phyloP scores from a whole-genome alignment of 2,888 invertebrate species.

The Lasioglossum figueresi region DNA sequence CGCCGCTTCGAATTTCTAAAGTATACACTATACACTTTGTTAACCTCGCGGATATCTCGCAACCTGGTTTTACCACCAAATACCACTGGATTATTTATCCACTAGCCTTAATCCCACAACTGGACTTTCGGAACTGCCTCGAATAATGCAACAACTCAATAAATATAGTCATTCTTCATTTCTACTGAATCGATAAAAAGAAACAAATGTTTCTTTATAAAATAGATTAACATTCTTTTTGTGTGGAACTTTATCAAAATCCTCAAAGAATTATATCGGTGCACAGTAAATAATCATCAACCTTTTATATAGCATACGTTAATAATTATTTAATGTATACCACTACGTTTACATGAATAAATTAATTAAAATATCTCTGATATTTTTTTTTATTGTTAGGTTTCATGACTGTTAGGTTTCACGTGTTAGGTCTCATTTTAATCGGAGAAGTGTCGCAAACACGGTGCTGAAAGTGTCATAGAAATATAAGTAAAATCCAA shows the following conservation, averaged over 20 bases:
- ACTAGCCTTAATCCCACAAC: not conserved
- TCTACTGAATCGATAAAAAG: not conserved
- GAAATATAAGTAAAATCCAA: not conserved
- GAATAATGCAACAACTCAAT: not conserved
- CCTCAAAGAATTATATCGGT: not conserved
- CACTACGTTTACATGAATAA: too few relatives aligned
- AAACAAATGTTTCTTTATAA: not conserved
- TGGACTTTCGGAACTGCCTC: not conserved
- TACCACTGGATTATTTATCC: not conserved
- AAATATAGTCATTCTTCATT: not conserved
- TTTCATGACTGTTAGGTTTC: too few relatives aligned
- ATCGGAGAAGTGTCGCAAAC: too few relatives aligned
- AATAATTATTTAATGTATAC: too few relatives aligned
- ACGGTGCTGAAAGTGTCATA: not conserved
- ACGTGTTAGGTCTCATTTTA: too few relatives aligned
- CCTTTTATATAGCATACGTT: too few relatives aligned
- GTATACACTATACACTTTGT: slow-evolving; percentile 1
- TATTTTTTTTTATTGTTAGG: not conserved
- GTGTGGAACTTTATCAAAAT: not conserved
- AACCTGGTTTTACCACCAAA: not conserved
- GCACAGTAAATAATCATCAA: not conserved
- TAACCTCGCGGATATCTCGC: not conserved
- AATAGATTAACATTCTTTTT: not conserved
- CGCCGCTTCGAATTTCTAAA: slow-evolving; percentile 14
- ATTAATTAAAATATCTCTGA: not conserved